Evolutionary conservation across 1,140 invertebrate species (phyloP), one percentile per base, ranked within the genome.

Genomic region (Chymomyza costata): DNA sequence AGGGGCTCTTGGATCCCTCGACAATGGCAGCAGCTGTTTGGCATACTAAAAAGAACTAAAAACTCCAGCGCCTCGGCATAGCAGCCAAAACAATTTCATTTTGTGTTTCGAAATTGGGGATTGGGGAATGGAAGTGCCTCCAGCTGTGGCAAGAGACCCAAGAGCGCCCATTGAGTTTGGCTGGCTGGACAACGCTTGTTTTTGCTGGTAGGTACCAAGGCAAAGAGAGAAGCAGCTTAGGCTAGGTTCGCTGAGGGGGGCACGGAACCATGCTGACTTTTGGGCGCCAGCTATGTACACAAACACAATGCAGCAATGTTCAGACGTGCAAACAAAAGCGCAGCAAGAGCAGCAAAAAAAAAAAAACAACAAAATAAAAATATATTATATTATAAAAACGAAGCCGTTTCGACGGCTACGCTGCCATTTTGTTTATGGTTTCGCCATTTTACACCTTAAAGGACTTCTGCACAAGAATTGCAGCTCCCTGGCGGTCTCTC

Each of bases 391-490:
- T n/a, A 16, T 21, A 30, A 30, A 13, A 34, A 34, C 7, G 13
- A 34, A 34, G 13, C 5, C 13, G 31, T 6, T n/a, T n/a, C 5
- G 13, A 11, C 7, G 13, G 31, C n/a, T n/a, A 34, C 7, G n/a
- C 5, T 53, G 51, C 65, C 69, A n/a, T 52, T 81, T 82, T 82
- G 69, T 82, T 82, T 82, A 82, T 66, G 56, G 48, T 63, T 76
- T 70, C 55, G 59, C 64, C 65, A 74, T 74, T 82, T 81, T 70
- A 81, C 76, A 82, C 76, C 76, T 82, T 74, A 66, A 82, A 74
- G 65, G 66, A 71, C 62, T n/a, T n/a, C n/a, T n/a, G n/a, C n/a
- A n/a, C n/a, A n/a, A n/a, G n/a, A n/a, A n/a, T n/a, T n/a, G n/a
- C n/a, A n/a, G n/a, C n/a, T n/a, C n/a, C n/a, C n/a, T 74, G 52